Conservation (phyloP, 2,113 vertebrate genomes). For the Jacana jacana region DNA sequence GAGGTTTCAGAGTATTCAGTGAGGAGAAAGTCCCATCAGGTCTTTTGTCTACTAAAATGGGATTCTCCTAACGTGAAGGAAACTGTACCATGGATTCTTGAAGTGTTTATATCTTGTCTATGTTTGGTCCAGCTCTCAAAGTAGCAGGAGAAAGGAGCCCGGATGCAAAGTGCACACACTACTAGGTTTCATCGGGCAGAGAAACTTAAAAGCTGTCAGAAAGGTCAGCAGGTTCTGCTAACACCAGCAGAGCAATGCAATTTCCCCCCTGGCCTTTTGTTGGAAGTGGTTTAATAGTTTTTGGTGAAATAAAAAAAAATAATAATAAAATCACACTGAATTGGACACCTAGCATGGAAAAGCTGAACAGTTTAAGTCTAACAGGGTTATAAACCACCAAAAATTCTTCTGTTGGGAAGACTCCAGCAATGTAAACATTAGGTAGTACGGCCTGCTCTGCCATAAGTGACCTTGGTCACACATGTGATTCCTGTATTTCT, state of each 20-base stretch:
- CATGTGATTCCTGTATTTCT: not conserved
- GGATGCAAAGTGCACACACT: not conserved
- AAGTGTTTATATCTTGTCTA: not conserved
- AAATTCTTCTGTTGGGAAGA: not conserved
- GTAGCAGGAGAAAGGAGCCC: not conserved
- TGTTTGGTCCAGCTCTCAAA: not conserved
- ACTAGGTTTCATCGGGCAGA: not conserved
- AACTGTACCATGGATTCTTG: not conserved
- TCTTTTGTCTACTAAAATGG: not conserved
- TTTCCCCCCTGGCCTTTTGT: not conserved
- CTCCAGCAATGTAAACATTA: not conserved
- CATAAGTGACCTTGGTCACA: not conserved
- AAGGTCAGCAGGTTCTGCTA: not conserved
- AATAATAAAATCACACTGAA: not conserved
- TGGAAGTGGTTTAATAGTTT: not conserved
- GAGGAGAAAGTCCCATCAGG: not conserved
- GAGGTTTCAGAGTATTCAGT: not conserved
- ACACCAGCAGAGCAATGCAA: not conserved
- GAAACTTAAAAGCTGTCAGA: not conserved
- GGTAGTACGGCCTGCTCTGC: not conserved
- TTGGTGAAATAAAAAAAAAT: not conserved
- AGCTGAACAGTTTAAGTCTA: not conserved
- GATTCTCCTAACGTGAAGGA: not conserved
- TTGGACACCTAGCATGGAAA: not conserved
- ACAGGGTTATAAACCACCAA: not conserved